Base-by-base conservation (phyloP, 1,140 invertebrate genomes). In the Tetraneura akinire region DNA sequence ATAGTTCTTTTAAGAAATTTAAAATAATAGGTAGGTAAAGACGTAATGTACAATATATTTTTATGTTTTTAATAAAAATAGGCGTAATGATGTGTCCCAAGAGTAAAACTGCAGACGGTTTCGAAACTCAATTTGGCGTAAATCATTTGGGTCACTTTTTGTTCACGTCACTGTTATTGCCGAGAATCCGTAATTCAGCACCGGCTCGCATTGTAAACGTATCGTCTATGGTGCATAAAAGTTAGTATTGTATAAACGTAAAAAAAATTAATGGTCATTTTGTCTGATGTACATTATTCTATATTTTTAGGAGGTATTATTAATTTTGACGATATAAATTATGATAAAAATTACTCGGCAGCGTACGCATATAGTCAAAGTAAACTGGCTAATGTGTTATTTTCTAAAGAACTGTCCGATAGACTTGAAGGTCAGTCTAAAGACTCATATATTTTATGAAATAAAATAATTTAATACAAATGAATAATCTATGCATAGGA, bases 71-170 rank as follows among this genome's bases (percentile, higher is more conserved):
- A n/a, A n/a, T 14, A 11, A 29, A 57, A 81, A 18, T 66, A 85
- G 84, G 90, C 3, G 88, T 94, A 0, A 93, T 92, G 90, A 88
- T 89, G 86, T 91, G 89, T 80, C 93, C 91, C 0, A 86, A 89
- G 78, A 85, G 86, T 53, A 83, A 83, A 81, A 87, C 84, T 2
- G 82, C 84, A 80, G 85, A 83, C 74, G 94, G 93, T 1, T 92
- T 92, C 84, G 96, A 97, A 84, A 89, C 89, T 73, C 91, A 94
- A 81, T 86, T 95, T 21, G 92, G 91, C 18, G 90, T 91, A 0
- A 95, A 95, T 85, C 90, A 94, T 85, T 85, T 94, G 70, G 93
- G 93, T 0, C 95, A 96, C 83, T 96, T 96, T 84, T 87, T 96
- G 42, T 86, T 97, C 0, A 96, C 94, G 0, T 87, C 90, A 80